Evolutionary conservation across 2,797 vertebrate genomes (phyloP).

Genomic region (Thunnus albacares): DNA sequence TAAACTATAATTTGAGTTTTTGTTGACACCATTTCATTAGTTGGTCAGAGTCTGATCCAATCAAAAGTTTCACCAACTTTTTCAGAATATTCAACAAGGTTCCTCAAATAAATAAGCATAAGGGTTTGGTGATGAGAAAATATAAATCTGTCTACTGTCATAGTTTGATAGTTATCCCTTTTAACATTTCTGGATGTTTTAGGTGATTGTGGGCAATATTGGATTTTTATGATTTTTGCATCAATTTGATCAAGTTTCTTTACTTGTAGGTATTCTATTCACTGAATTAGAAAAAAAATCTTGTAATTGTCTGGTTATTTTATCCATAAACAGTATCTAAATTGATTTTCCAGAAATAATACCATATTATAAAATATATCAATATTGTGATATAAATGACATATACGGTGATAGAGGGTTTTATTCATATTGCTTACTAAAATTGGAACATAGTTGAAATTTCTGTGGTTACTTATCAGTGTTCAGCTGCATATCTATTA

Average conservation of each 20-base stretch:
- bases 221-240: neutral
- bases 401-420: neutral
- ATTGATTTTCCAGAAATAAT: neutral
- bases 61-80: neutral
- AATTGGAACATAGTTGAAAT: neutral
- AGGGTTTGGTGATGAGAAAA: neutral
- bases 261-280: neutral
- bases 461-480: neutral
- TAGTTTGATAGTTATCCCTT: neutral
- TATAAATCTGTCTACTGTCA: neutral
- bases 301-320: neutral
- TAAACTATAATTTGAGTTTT: neutral
- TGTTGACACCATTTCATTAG: neutral
- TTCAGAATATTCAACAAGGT: neutral
- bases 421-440: neutral
- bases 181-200: neutral
- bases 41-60: neutral
- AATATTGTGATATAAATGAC: rapidly evolving
- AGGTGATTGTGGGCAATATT: neutral
- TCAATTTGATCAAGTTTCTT: neutral
- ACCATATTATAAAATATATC: neutral
- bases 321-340: neutral
- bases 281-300: neutral
- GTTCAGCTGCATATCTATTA: slow-evolving; percentile 1
- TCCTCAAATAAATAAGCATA: neutral